A percentile compares a stretch with the other conserved stretches of the same genome.
Conservation (phyloP, 2,113 vertebrate genomes). For the Ornithorhynchus anatinus region DNA sequence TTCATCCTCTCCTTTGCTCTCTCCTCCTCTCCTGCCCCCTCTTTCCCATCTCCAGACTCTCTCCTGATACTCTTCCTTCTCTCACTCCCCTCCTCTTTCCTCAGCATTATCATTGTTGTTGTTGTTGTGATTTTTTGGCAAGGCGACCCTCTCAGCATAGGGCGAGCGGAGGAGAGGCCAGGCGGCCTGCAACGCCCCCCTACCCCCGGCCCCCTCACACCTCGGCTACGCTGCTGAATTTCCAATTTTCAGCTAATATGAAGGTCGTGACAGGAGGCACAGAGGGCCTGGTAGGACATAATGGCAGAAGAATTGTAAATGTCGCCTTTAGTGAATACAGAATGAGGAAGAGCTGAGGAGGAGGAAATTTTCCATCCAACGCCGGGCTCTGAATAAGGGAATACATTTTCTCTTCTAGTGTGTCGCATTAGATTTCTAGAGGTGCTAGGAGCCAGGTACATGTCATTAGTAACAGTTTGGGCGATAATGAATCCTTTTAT, state of each 20-base stretch:
- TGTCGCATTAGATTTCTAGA: slow-evolving; percentile 99
- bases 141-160: no score
- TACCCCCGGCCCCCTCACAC: no score
- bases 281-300: slow-evolving; percentile 98
- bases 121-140: no score
- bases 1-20: background rate
- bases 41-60: background rate
- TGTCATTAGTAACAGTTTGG: slow-evolving; percentile 99
- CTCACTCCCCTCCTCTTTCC: no score
- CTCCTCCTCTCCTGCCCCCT: background rate
- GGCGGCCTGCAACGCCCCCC: no score
- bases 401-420: slow-evolving; percentile 90
- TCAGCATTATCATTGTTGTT: no score
- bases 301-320: slow-evolving; percentile 97
- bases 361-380: slow-evolving; percentile 86
- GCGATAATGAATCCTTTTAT: slow-evolving; percentile 98
- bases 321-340: slow-evolving; percentile 90
- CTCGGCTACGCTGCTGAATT: slow-evolving; percentile 84
- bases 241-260: slow-evolving; percentile 97
- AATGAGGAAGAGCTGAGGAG: slow-evolving; percentile 80
- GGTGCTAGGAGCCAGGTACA: slow-evolving; percentile 96
- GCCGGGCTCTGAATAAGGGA: slow-evolving; percentile 70
- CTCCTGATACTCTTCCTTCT: no score
- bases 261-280: slow-evolving; percentile 87
- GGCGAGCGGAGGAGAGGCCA: no score